These are phyloP conservation scores for Macrostomum lignano DNA, from an alignment of 1,140 invertebrate genomes.

Conservation along the genomic window DNA sequence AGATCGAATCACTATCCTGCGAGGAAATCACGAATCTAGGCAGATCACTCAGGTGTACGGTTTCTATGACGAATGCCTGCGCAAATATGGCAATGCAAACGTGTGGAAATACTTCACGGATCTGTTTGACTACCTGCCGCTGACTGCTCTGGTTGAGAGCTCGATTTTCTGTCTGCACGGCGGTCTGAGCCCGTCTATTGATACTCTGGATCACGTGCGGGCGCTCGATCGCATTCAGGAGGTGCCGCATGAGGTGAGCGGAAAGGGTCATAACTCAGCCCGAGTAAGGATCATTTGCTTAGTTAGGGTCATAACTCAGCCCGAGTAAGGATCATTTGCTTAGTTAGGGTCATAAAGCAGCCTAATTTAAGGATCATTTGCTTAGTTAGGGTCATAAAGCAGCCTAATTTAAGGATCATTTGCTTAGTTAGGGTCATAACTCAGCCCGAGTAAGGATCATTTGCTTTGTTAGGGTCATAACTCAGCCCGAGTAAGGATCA, in stretches of 20 bases:
- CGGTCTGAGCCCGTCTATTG: slow-evolving; percentile 88
- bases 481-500: too few relatives aligned
- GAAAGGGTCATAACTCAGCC: too few relatives aligned
- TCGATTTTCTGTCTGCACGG: slow-evolving; percentile 99
- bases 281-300: too few relatives aligned
- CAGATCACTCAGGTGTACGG: slow-evolving; percentile 98
- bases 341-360: too few relatives aligned
- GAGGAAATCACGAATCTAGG: slow-evolving; percentile 93
- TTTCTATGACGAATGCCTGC: slow-evolving; percentile 91
- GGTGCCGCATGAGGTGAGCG: slow-evolving; percentile 88
- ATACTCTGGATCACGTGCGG: slow-evolving; percentile 91
- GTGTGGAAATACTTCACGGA: slow-evolving; percentile 99
- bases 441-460: too few relatives aligned
- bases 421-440: too few relatives aligned
- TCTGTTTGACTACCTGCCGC: slow-evolving; percentile 87
- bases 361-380: too few relatives aligned
- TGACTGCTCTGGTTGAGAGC: slow-evolving; percentile 57
- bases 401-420: too few relatives aligned
- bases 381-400: too few relatives aligned
- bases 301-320: too few relatives aligned
- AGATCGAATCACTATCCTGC: slow-evolving; percentile 91
- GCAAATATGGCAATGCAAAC: slow-evolving; percentile 97
- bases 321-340: too few relatives aligned
- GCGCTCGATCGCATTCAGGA: slow-evolving; percentile 93
- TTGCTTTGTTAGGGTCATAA: too few relatives aligned